Conservation (phyloP, 2,888 invertebrate species). For the Parochlus steinenii region DNA sequence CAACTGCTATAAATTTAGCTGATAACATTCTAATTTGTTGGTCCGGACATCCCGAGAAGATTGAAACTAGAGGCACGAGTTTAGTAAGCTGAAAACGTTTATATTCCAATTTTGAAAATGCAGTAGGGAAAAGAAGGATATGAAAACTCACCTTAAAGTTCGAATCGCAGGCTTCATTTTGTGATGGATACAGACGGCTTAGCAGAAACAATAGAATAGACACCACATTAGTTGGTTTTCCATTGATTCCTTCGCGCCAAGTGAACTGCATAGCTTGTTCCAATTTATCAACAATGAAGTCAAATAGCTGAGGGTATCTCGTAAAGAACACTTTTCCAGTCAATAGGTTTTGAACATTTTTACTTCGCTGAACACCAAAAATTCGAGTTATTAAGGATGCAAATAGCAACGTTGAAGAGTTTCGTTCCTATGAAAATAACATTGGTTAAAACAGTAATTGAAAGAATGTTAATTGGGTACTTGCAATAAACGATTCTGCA, state of each 20-base stretch:
- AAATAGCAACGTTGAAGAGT: conserved; percentile 71
- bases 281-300: conserved; percentile 35
- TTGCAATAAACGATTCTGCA: conserved; percentile 60
- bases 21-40: conserved; percentile 55
- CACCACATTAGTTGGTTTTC: no score
- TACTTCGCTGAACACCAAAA: conserved; percentile 64
- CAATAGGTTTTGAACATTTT: conserved; percentile 48
- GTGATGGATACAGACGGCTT: conserved; percentile 58
- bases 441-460: neutral
- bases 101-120: conserved; percentile 3
- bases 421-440: conserved; percentile 42
- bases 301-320: conserved; percentile 37
- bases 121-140: neutral
- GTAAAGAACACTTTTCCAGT: conserved; percentile 68
- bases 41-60: conserved; percentile 46
- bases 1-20: conserved; percentile 47
- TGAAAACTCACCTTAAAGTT: conserved; percentile 39
- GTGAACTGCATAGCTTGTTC: conserved; percentile 20
- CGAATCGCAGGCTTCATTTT: conserved; percentile 50
- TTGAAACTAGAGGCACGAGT: conserved; percentile 45
- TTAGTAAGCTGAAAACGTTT: conserved; percentile 35
- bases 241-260: conserved; percentile 22
- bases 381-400: conserved; percentile 67
- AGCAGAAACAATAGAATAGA: conserved; percentile 65
- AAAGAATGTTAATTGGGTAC: no score